Evolutionary conservation across 2,888 invertebrate genomes (phyloP).

Genomic region (Mythimna ferrago): DNA sequence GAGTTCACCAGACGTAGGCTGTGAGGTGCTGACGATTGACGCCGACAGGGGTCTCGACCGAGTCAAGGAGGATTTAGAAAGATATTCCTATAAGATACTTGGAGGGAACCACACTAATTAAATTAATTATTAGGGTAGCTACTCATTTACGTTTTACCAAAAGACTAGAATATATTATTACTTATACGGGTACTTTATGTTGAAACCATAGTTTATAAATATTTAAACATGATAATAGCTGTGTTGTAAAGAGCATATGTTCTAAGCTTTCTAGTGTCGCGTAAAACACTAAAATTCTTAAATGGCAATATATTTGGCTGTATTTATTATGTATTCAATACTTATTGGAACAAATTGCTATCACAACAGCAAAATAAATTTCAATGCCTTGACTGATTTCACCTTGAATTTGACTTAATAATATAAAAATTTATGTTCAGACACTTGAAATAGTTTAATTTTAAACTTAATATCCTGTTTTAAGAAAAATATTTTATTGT

Average conservation of each 20-base stretch:
- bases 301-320: not conserved
- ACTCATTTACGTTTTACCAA: not conserved
- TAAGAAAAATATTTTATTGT: not conserved
- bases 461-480: not conserved
- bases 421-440: no score
- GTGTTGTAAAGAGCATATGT: no score
- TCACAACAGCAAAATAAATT: no score
- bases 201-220: not conserved
- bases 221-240: not conserved
- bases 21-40: constrained; percentile 87
- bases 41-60: constrained; percentile 78
- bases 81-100: constrained; percentile 85
- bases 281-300: not conserved
- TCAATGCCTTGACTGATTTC: not conserved
- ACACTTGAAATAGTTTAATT: no score
- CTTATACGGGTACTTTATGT: constrained; percentile 22
- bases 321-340: no score
- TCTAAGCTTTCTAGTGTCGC: not conserved
- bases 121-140: not conserved
- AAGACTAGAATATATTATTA: not conserved
- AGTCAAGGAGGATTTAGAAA: constrained; percentile 82
- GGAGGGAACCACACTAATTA: constrained; percentile 87
- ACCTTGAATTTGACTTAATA: not conserved
- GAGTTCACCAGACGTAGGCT: constrained; percentile 79
- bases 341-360: not conserved